These are phyloP conservation scores for Passerina amoena DNA, from an alignment of 2,113 vertebrate genomes.

Conservation along the genomic window DNA sequence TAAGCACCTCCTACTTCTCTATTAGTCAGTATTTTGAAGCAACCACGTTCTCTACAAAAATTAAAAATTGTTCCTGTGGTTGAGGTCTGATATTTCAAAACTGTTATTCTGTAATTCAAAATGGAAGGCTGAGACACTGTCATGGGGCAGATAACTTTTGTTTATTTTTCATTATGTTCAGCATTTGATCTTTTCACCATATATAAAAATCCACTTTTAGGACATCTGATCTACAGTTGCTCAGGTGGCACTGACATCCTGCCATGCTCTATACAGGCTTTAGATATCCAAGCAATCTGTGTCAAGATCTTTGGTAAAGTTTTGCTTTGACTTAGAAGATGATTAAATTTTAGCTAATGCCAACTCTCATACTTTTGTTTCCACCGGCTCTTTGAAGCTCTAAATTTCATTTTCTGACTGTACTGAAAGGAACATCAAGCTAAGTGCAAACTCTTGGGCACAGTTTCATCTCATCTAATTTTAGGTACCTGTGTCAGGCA, in stretches of 20 bases:
- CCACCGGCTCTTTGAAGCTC: constrained; percentile 17
- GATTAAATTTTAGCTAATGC: constrained; percentile 10
- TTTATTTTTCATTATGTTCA: neutral
- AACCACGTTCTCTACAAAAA: neutral
- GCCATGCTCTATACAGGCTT: neutral
- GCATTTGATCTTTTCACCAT: neutral
- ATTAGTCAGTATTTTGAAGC: neutral
- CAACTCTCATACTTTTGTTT: constrained; percentile 1
- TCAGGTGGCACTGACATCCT: neutral
- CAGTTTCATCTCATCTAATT: constrained; percentile 43
- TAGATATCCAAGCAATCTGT: neutral
- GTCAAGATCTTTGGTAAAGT: neutral
- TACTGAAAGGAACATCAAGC: constrained; percentile 13
- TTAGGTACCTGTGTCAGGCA: constrained; percentile 28
- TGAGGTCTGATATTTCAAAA: neutral
- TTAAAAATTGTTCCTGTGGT: neutral
- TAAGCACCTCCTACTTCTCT: neutral
- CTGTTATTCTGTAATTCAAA: neutral
- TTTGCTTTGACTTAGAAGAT: constrained; percentile 8
- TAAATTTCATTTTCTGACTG: constrained; percentile 25
- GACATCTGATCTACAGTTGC: neutral
- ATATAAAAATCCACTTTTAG: neutral
- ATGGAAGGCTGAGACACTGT: neutral
- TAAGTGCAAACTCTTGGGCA: constrained; percentile 28
- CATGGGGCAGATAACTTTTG: neutral